Conservation (phyloP, 1,140 invertebrate species). For the Pseudobourletiella spinata region DNA sequence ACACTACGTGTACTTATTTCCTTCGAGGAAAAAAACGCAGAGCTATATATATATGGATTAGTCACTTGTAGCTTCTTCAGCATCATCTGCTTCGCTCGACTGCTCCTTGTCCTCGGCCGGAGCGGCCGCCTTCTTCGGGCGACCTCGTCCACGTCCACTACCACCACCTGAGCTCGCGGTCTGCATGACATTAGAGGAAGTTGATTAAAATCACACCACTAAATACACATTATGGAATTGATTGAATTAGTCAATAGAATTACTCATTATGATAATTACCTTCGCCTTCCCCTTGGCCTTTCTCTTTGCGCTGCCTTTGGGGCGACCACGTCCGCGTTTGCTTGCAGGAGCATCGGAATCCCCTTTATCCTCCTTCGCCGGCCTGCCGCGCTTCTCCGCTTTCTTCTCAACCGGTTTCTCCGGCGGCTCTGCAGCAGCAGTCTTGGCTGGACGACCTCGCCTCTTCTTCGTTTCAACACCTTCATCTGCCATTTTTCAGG, state of each 20-base stretch:
- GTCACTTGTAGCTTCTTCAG: conserved; percentile 11
- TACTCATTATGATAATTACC: conserved; percentile 2
- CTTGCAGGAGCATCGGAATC: conserved; percentile 12
- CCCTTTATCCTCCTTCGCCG: conserved; percentile 1
- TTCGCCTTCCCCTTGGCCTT: conserved; percentile 23
- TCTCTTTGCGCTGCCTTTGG: conserved; percentile 20
- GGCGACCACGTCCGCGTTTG: conserved; percentile 23
- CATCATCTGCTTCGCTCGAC: conserved; percentile 24
- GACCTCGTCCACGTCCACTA: conserved; percentile 15
- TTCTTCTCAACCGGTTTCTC: conserved; percentile 17
- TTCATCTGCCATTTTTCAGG: conserved; percentile 23
- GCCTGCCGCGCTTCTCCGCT: conserved; percentile 20
- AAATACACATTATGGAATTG: not conserved
- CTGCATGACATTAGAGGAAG: too few species aligned
- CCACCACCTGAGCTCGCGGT: not conserved
- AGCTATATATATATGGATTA: too few species aligned
- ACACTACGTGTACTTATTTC: too few species aligned
- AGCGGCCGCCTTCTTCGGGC: conserved; percentile 20
- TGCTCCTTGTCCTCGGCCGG: conserved; percentile 23
- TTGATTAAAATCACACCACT: not conserved
- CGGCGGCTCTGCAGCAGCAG: not conserved
- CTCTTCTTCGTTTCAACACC: conserved; percentile 21
- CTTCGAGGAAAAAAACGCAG: too few species aligned
- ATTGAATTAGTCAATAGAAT: too few species aligned
- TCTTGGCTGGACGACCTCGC: conserved; percentile 10